Evolutionary conservation across 1,140 invertebrate genomes (phyloP).

Genomic region (Leucophenga varia): DNA sequence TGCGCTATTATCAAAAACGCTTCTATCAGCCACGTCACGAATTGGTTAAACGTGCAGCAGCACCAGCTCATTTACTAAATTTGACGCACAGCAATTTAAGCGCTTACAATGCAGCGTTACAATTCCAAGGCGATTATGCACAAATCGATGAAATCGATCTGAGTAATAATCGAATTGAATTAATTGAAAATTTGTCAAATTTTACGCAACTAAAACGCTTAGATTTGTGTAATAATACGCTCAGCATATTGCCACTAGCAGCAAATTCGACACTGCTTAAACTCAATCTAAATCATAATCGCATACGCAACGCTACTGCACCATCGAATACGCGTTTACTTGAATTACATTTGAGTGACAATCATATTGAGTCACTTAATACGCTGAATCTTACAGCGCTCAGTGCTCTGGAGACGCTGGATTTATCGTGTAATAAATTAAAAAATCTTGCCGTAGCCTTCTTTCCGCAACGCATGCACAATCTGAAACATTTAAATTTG

Average conservation of each 20-base stretch:
- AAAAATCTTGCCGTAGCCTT: slow-evolving; percentile 43
- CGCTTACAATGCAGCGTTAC: slow-evolving; percentile 26
- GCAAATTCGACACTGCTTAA: not conserved
- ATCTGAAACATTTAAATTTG: slow-evolving; percentile 63
- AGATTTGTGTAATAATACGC: slow-evolving; percentile 12
- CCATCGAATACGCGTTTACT: slow-evolving; percentile 14
- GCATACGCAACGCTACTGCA: not conserved
- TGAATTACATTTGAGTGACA: slow-evolving; percentile 33
- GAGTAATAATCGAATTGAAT: slow-evolving; percentile 21
- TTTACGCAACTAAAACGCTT: not conserved
- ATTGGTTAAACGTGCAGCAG: slow-evolving; percentile 6
- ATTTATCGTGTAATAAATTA: slow-evolving; percentile 60
- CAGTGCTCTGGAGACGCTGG: slow-evolving; percentile 49
- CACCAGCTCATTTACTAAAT: slow-evolving; percentile 20
- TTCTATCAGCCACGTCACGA: slow-evolving; percentile 17
- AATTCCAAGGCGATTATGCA: slow-evolving; percentile 31
- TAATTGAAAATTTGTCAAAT: too few species aligned
- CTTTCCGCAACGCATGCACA: slow-evolving; percentile 38
- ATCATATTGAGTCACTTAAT: slow-evolving; percentile 18
- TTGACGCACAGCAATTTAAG: slow-evolving; percentile 22
- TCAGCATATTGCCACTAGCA: slow-evolving; percentile 10
- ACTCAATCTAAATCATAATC: slow-evolving; percentile 15
- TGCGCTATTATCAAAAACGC: slow-evolving; percentile 36
- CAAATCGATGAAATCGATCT: slow-evolving; percentile 29
- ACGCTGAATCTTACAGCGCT: slow-evolving; percentile 21